Conservation (phyloP, 2,113 vertebrate species). For the Dicaeum eximium region DNA sequence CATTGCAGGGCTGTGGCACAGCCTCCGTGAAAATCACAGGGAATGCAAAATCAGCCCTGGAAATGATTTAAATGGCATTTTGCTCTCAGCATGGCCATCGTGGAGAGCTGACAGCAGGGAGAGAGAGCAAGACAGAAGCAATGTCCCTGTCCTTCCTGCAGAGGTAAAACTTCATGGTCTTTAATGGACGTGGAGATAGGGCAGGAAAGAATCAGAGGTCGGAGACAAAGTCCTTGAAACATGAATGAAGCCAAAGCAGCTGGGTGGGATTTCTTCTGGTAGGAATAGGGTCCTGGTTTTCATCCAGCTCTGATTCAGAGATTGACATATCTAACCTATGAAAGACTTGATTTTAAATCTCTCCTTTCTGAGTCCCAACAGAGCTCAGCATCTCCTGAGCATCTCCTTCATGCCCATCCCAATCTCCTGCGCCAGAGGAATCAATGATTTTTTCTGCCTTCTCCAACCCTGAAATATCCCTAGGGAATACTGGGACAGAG, state of each 20-base stretch:
- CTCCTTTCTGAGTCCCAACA: not conserved
- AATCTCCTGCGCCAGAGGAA: not conserved
- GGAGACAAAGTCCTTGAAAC: not conserved
- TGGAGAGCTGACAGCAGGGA: not conserved
- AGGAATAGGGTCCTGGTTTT: not conserved
- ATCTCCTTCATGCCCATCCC: not conserved
- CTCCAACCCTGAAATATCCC: not conserved
- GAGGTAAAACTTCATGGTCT: not conserved
- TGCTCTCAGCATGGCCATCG: fast-evolving
- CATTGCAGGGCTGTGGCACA: not conserved
- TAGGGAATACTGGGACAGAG: not conserved
- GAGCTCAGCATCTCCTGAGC: not conserved
- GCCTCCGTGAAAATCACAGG: not conserved
- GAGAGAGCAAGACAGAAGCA: not conserved
- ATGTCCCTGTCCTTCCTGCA: not conserved
- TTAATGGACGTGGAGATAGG: fast-evolving
- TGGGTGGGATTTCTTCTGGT: not conserved
- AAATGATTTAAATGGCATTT: not conserved
- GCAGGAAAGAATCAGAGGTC: not conserved
- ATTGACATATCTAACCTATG: not conserved
- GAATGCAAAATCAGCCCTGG: not conserved
- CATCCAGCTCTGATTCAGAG: not conserved
- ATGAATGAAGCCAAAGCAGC: not conserved
- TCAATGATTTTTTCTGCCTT: not conserved
- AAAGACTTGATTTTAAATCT: not conserved